Base-by-base conservation (phyloP, 2,888 invertebrate genomes). In the Eueremaeus valkanovi region DNA sequence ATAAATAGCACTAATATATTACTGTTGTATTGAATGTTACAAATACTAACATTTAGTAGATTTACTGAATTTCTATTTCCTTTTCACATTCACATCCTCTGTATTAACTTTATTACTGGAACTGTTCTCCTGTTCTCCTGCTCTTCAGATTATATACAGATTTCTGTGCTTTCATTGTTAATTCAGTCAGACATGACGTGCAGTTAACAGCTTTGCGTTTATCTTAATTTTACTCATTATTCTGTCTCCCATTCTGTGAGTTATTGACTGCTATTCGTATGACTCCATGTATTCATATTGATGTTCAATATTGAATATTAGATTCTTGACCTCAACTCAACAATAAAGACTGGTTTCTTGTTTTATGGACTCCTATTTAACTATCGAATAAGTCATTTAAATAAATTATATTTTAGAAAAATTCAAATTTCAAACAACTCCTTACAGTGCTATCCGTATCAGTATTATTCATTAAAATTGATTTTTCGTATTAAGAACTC, bases 1-100 rank as follows among this genome's bases (percentile, higher is more conserved):
- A 66, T 66, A 66, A 66, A 66, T 66, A 18, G 63, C n/a, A 36
- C 18, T 36, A 66, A 66, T 66, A 36, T 66, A 31, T n/a, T 66
- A 66, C n/a, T n/a, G n/a, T n/a, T n/a, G n/a, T 33, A 66, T 36
- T 24, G 8, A 40, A 33, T 33, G 33, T 18, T 36, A 66, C 33
- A 55, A 55, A 45, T 11, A 45, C 18, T 24, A 66, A 33, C n/a
- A n/a, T n/a, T n/a, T n/a, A n/a, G n/a, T n/a, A 63, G 29, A 58
- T 58, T 58, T 58, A 29, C 18, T 33, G 36, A 66, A 29, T n/a
- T 66, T 36, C 21, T 3, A 66, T 66, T 66, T 66, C 63, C 63
- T 66, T n/a, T 66, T 66, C 45, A 45, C 16, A 45, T 45, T 16
- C 45, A 3, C 9, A 36, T 36, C n/a, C 36, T 36, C 5, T 36